Conservation (phyloP, 2,797 vertebrate genomes). For the Acanthurus leucopareius region DNA sequence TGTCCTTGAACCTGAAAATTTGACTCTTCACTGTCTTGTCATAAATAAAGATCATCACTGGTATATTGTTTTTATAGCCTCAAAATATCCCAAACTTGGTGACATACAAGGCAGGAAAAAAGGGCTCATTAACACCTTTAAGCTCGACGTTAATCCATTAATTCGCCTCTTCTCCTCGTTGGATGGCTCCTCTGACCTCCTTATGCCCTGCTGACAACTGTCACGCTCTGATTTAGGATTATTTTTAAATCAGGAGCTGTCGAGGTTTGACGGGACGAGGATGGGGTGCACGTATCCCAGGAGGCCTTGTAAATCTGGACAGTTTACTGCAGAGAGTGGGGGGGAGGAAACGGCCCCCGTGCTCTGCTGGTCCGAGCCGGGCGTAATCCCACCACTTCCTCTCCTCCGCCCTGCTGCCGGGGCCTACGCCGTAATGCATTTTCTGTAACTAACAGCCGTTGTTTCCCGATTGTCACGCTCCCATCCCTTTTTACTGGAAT, state of each 20-base stretch:
- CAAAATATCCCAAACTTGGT: neutral
- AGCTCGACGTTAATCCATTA: neutral
- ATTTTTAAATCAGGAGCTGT: conserved; percentile 93
- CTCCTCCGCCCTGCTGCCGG: conserved; percentile 89
- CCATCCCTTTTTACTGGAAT: conserved; percentile 95
- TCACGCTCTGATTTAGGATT: conserved; percentile 91
- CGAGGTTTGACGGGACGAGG: conserved; percentile 82
- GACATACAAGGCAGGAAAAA: neutral
- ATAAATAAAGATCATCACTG: conserved; percentile 11
- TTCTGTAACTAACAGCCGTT: conserved; percentile 99
- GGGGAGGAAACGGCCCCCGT: conserved; percentile 83
- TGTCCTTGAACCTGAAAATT: conserved; percentile 11
- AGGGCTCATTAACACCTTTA: conserved; percentile 12
- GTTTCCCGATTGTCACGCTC: conserved; percentile 99
- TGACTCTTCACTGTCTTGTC: neutral
- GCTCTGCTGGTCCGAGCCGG: conserved; percentile 87
- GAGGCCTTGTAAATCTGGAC: conserved; percentile 97
- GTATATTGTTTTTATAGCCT: neutral
- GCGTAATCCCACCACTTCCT: conserved; percentile 99
- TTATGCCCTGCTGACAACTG: conserved; percentile 84
- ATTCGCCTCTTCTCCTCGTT: conserved; percentile 11
- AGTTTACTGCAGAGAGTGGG: conserved; percentile 90
- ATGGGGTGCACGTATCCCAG: conserved; percentile 88
- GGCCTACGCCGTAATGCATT: conserved; percentile 97
- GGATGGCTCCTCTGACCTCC: conserved; percentile 76